Percentiles rank a stretch among this genome's conserved stretches.
phyloP scores from a whole-genome alignment of 2,797 vertebrate species.

The Dendrocincla fuliginosa region DNA sequence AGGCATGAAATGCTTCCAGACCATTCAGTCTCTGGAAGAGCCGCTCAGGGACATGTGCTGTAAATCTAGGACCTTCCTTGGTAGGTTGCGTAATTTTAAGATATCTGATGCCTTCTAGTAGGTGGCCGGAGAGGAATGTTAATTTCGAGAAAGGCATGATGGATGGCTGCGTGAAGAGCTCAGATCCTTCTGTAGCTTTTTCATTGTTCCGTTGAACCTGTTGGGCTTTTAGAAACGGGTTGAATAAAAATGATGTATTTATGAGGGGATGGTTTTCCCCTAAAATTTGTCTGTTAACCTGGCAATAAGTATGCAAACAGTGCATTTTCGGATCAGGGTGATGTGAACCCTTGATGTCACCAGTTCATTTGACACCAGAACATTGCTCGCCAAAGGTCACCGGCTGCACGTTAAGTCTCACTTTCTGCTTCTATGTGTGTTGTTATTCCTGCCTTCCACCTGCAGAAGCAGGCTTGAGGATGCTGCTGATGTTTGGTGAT shows the following conservation, averaged over 20 bases:
- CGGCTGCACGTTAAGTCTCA: not conserved
- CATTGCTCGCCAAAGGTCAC: not conserved
- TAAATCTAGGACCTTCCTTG: not conserved
- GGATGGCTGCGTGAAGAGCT: not conserved
- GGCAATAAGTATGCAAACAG: not conserved
- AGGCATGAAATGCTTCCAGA: not conserved
- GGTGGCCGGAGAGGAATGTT: not conserved
- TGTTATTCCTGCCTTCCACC: not conserved
- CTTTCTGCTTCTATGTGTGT: not conserved
- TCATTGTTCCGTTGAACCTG: not conserved
- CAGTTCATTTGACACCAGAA: not conserved
- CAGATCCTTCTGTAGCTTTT: not conserved
- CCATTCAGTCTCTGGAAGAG: not conserved
- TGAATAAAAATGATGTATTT: not conserved
- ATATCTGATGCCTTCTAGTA: not conserved
- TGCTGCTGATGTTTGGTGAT: not conserved
- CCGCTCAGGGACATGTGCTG: not conserved
- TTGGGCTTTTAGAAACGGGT: not conserved
- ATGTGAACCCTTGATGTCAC: not conserved
- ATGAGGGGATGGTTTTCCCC: not conserved
- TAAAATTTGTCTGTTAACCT: not conserved
- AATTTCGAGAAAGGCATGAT: not conserved
- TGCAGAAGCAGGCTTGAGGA: not conserved
- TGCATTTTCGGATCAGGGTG: rapidly evolving
- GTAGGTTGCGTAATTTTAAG: not conserved